These are phyloP conservation scores for Asarcornis scutulata DNA, from an alignment of 2,113 vertebrate genomes.

Conservation along the genomic window DNA sequence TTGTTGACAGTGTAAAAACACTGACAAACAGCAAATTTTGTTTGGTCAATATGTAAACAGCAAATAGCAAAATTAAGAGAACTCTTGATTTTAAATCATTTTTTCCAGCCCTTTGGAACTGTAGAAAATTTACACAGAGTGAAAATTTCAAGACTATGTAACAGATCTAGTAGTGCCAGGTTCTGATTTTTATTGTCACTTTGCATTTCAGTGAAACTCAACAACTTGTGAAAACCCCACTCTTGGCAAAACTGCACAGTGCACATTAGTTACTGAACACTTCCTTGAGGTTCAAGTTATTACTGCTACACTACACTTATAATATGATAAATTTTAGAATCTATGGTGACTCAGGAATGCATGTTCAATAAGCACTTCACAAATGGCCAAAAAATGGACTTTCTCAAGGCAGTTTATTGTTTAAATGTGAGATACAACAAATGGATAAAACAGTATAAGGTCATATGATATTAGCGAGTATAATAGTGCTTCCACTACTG, in stretches of 20 bases:
- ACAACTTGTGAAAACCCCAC: neutral
- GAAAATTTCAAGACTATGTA: neutral
- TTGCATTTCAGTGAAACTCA: neutral
- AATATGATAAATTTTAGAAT: neutral
- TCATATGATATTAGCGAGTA: neutral
- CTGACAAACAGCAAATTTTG: neutral
- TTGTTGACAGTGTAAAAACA: neutral
- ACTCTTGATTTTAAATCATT: neutral
- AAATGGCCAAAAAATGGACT: neutral
- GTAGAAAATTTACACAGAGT: neutral
- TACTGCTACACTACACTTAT: fast-evolving
- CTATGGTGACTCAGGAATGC: neutral
- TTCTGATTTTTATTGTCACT: neutral
- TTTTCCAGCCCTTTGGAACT: neutral
- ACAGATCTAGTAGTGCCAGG: neutral
- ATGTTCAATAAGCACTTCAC: neutral
- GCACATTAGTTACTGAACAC: neutral
- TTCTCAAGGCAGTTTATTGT: neutral
- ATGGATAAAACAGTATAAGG: neutral
- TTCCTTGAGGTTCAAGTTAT: neutral
- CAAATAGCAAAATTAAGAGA: neutral
- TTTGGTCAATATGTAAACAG: neutral
- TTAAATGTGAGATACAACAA: neutral
- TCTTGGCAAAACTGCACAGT: neutral
- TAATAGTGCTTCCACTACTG: neutral